phyloP scores from a whole-genome alignment of 2,113 vertebrate genomes.

The Natator depressus region DNA sequence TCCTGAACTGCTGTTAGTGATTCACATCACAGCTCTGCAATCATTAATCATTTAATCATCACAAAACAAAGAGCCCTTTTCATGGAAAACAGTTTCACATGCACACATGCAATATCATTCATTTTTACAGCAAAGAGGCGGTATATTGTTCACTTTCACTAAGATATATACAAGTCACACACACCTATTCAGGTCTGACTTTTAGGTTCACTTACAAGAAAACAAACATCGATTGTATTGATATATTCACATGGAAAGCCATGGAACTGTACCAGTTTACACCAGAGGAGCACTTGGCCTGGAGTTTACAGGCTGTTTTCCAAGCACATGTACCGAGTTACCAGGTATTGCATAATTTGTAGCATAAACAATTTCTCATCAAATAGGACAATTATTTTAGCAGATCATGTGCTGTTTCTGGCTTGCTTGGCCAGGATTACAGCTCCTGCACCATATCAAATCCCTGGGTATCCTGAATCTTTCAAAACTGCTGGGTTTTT shows the following conservation, averaged over 20 bases:
- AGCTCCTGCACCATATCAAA: fast-evolving
- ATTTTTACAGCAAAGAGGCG: not conserved
- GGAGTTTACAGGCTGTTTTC: not conserved
- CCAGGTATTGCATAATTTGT: not conserved
- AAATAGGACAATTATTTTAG: not conserved
- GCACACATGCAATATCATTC: not conserved
- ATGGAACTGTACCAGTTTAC: not conserved
- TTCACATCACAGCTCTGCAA: not conserved
- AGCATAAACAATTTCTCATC: not conserved
- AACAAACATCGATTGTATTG: not conserved
- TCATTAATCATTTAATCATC: not conserved
- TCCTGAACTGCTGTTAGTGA: not conserved
- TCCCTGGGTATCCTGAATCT: not conserved
- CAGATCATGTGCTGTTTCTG: not conserved
- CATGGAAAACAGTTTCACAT: not conserved
- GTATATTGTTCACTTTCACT: fast-evolving
- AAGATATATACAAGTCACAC: fast-evolving
- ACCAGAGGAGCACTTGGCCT: not conserved
- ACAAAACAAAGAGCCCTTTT: not conserved
- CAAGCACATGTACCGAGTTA: not conserved
- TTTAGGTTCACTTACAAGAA: not conserved
- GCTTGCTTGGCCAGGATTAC: not conserved
- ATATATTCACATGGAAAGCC: not conserved
- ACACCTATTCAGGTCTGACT: not conserved
- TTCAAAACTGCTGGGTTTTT: not conserved